Evolutionary conservation across 2,113 vertebrate species (phyloP), one percentile per base, ranked within the genome.

Genomic region (Semnopithecus entellus): DNA sequence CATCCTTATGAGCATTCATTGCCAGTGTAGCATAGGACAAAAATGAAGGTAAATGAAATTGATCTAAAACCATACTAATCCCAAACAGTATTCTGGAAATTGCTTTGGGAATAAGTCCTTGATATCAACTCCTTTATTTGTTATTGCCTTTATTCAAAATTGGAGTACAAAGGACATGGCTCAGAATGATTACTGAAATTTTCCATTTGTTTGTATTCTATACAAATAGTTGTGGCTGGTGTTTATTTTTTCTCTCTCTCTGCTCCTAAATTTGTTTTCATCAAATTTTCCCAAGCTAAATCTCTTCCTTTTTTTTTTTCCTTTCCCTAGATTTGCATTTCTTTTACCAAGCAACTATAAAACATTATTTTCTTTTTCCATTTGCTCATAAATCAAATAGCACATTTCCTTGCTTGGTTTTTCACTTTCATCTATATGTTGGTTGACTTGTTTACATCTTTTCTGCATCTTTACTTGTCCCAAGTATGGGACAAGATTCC

Each of bases 221-320:
- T 57, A 95, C 96, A 97, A 90, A 95, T 68, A 97, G 66, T 64
- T 88, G 93, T 17, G 85, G 59, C 72, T 95, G 73, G 25, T 96
- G 88, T 97, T 98, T 97, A 96, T 95, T 94, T 96, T 79, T 25
- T 90, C 66, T 88, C 66, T 90, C 79, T 73, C 80, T 92, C 75
- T 78, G 61, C 25, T 96, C 97, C 96, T 96, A 95, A 96, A 83
- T 95, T 97, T 95, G 91, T 95, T 97, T 97, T 95, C 94, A 98
- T 83, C 92, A 68, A 68, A 86, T 89, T 97, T 95, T 97, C 88
- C 94, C 96, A 97, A 97, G 91, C 94, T 85, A 76, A 89, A 87
- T 80, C 61, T 96, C 72, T 90, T 90, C 72, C 68, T 89, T 96
- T 89, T 94, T 93, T 94, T 81, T 95, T 72, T 13, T 12, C 27